Evolutionary conservation across 2,113 vertebrate genomes (phyloP).

Genomic region (Tragelaphus strepsiceros): DNA sequence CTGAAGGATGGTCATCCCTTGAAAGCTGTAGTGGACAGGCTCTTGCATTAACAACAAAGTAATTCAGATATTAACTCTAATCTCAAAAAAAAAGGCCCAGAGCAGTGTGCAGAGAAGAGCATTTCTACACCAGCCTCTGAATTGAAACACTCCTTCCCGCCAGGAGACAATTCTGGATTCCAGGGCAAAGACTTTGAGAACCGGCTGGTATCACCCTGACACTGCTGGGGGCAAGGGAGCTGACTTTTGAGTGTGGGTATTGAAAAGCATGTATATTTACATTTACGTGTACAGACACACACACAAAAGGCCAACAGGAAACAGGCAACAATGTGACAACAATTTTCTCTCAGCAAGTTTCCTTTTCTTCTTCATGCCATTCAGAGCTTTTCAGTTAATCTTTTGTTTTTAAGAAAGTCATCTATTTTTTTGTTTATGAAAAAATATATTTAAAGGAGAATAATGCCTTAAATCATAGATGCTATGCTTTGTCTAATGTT

Average conservation of each 20-base stretch:
- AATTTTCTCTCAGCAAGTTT: not conserved
- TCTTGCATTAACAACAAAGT: not conserved
- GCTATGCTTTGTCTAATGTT: not conserved
- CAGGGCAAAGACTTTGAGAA: not conserved
- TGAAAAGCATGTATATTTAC: not conserved
- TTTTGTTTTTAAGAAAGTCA: not conserved
- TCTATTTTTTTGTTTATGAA: not conserved
- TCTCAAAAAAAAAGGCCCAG: not conserved
- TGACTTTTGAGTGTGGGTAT: not conserved
- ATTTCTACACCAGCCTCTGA: not conserved
- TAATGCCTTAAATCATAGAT: not conserved
- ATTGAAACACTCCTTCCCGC: not conserved
- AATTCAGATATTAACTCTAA: not conserved
- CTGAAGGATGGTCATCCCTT: not conserved
- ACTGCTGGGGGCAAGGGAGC: not conserved
- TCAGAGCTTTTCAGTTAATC: not conserved
- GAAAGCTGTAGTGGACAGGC: not conserved
- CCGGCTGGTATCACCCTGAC: not conserved
- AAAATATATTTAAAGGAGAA: conserved; percentile 21
- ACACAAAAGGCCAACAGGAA: not conserved
- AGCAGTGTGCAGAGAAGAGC: not conserved
- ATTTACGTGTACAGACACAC: not conserved
- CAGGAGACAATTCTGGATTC: not conserved
- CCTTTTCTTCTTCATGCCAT: not conserved
- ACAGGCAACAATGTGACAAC: not conserved